Conservation (phyloP, 2,113 vertebrate genomes). For the Micromys minutus region DNA sequence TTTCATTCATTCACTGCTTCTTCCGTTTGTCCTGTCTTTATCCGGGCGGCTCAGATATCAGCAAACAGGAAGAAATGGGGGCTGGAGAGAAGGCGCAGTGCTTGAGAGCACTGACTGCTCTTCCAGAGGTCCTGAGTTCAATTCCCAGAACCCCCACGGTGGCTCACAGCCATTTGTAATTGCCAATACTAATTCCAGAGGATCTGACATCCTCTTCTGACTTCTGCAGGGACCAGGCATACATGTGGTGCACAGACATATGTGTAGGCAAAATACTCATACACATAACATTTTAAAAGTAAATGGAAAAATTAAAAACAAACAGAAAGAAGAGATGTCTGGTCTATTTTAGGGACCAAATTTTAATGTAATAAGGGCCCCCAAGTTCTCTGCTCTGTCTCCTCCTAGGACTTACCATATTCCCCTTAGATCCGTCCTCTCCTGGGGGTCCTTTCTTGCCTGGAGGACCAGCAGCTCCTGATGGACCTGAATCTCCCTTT, state of each 20-base stretch:
- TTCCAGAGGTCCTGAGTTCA: not conserved
- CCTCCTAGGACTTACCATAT: conserved; percentile 84
- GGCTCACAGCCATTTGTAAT: not conserved
- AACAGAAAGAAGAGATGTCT: not conserved
- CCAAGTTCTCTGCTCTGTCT: not conserved
- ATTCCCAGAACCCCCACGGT: not conserved
- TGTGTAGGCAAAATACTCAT: not conserved
- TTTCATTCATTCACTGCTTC: not conserved
- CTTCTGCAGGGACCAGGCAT: not conserved
- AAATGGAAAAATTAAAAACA: not conserved
- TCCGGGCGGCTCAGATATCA: not conserved
- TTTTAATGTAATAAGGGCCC: not conserved
- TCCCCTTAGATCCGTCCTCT: conserved; percentile 94
- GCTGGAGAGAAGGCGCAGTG: not conserved
- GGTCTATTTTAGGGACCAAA: no score
- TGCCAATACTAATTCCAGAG: not conserved
- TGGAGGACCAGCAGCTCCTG: conserved; percentile 91
- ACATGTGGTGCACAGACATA: not conserved
- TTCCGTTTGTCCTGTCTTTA: not conserved
- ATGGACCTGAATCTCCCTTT: conserved; percentile 91
- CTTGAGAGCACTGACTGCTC: not conserved
- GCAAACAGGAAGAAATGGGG: not conserved
- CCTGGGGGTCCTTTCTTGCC: conserved; percentile 92
- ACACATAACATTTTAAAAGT: not conserved
- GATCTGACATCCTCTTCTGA: not conserved